Percentiles rank a stretch among this genome's conserved stretches.
These are phyloP conservation scores for Brachypalpus laphriformis DNA, from an alignment of 2,888 invertebrate species.

Conservation along the genomic window DNA sequence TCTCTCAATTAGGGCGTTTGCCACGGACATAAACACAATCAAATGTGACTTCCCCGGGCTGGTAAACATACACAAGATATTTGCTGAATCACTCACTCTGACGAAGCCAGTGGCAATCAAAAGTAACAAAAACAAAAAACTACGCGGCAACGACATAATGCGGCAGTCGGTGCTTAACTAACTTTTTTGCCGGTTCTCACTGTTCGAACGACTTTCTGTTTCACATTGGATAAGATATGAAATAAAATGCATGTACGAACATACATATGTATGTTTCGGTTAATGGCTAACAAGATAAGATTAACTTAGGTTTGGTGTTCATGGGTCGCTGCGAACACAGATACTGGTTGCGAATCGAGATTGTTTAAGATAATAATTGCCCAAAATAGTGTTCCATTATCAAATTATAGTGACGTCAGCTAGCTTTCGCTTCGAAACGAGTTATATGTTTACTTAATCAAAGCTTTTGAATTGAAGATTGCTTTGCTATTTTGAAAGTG, in stretches of 20 bases:
- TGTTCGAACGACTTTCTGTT: not conserved
- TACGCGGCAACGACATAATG: not conserved
- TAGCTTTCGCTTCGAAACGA: not conserved
- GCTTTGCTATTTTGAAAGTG: not conserved
- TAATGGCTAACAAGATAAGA: not conserved
- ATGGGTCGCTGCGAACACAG: not conserved
- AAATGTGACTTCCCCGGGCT: constrained; percentile 81
- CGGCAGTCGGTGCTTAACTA: not conserved
- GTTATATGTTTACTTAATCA: not conserved
- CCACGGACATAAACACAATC: constrained; percentile 80
- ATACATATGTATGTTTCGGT: not conserved
- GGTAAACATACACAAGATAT: constrained; percentile 80
- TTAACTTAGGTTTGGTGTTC: not conserved
- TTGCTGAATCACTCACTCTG: constrained; percentile 75
- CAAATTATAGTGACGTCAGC: not conserved
- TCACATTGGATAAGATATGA: not conserved
- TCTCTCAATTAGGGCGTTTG: constrained; percentile 78
- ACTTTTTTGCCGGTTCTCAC: not conserved
- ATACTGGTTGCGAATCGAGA: not conserved
- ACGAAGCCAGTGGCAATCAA: not conserved
- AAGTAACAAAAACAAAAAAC: not conserved
- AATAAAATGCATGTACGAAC: too few relatives aligned
- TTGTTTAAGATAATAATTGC: not conserved
- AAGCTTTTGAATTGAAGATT: not conserved
- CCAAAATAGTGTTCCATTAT: not conserved